A percentile compares a stretch with the other conserved stretches of the same genome.
Conservation (phyloP, 2,797 vertebrate genomes). For the Microcaecilia unicolor region DNA sequence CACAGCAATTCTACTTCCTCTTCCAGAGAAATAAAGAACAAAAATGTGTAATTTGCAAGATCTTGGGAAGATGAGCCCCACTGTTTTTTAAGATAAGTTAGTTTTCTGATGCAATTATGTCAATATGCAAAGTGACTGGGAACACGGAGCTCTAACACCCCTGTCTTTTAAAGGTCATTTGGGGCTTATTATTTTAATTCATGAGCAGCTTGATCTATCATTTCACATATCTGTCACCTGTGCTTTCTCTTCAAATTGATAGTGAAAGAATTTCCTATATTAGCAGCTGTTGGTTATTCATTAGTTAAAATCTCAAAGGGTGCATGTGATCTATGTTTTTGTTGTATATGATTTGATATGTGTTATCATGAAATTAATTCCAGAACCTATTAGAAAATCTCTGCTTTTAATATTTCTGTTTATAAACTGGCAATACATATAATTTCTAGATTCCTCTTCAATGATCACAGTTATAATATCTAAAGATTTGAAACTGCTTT, state of each 20-base stretch:
- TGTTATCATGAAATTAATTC: no score
- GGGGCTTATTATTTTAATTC: conserved; percentile 56
- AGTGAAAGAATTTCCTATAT: conserved; percentile 47
- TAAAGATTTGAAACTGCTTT: no score
- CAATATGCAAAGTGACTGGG: conserved; percentile 25
- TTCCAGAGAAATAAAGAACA: conserved; percentile 13
- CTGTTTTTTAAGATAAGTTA: conserved; percentile 22
- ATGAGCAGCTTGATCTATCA: conserved; percentile 52
- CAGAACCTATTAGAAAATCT: no score
- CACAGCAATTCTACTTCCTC: conserved; percentile 16
- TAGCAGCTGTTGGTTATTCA: conserved; percentile 55
- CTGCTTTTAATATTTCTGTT: no score
- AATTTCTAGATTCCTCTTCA: no score
- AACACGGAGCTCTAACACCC: conserved; percentile 40
- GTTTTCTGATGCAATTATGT: conserved; percentile 26
- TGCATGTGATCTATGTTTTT: no score
- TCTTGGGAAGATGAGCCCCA: conserved; percentile 19
- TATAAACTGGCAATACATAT: no score
- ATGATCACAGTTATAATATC: no score
- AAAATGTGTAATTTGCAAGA: conserved; percentile 14
- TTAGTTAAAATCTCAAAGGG: conserved; percentile 55
- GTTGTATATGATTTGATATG: no score
- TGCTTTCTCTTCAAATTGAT: conserved; percentile 56
- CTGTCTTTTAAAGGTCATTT: conserved; percentile 43
- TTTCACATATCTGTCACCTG: conserved; percentile 56